These are phyloP conservation scores for Sebastes iracundus DNA, from an alignment of 2,797 vertebrate genomes.

Conservation along the genomic window DNA sequence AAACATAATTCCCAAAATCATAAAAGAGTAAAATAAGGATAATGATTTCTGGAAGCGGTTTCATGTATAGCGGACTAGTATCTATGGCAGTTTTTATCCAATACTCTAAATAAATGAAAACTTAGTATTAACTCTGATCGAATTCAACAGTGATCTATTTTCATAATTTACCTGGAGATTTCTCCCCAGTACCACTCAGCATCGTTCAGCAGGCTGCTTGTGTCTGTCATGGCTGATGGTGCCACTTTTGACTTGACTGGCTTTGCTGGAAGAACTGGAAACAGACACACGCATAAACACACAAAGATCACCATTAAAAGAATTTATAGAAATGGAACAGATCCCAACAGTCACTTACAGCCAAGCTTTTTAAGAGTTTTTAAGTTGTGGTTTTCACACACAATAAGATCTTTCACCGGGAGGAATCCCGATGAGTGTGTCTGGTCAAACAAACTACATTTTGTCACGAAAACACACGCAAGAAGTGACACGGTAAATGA, in stretches of 20 bases:
- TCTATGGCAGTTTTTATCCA: not conserved
- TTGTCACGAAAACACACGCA: not conserved
- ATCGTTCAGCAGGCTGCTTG: constrained; percentile 77
- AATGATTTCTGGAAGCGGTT: not conserved
- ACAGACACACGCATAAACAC: not conserved
- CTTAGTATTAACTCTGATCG: not conserved
- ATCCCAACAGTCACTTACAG: not conserved
- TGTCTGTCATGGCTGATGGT: constrained; percentile 72
- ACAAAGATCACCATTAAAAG: not conserved
- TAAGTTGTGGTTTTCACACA: too few relatives aligned
- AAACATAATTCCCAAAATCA: not conserved
- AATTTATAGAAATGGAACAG: not conserved
- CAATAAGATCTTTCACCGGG: too few relatives aligned
- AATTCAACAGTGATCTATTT: not conserved
- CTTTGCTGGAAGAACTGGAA: constrained; percentile 90
- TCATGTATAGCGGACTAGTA: not conserved
- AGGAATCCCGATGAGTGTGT: too few relatives aligned
- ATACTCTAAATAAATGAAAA: not conserved
- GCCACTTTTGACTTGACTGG: constrained; percentile 84
- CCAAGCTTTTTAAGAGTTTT: too few relatives aligned
- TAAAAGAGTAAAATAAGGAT: not conserved
- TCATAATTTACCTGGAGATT: constrained; percentile 88
- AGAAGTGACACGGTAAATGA: not conserved
- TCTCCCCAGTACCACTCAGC: constrained; percentile 97
- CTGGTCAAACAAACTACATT: not conserved